Percentiles rank a stretch among this genome's conserved stretches.
Evolutionary conservation across 2,888 invertebrate genomes (phyloP).

Genomic region (Brenthis hecate): DNA sequence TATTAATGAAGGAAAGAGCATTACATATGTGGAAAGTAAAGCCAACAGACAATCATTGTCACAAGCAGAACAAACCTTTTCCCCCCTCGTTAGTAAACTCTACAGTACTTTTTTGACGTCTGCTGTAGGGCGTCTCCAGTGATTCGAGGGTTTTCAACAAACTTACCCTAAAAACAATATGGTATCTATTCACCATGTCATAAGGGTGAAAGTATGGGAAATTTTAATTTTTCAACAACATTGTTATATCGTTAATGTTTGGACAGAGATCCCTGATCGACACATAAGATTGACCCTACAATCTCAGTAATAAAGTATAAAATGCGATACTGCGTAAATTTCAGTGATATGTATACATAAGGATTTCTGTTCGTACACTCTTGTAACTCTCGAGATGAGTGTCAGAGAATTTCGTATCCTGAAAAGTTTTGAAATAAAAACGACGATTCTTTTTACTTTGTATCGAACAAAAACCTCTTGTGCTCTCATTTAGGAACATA

Average conservation of each 20-base stretch:
- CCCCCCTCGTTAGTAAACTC: constrained; percentile 74
- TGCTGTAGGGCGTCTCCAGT: constrained; percentile 65
- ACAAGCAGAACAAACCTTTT: constrained; percentile 63
- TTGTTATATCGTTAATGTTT: constrained; percentile 26
- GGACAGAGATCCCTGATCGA: constrained; percentile 8
- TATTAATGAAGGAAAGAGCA: constrained; percentile 21
- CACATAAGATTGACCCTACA: constrained; percentile 26
- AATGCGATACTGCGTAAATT: constrained; percentile 39
- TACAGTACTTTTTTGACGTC: constrained; percentile 75
- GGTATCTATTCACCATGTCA: constrained; percentile 33
- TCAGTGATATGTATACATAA: constrained; percentile 36
- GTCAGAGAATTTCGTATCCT: constrained; percentile 56
- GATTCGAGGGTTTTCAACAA: constrained; percentile 61
- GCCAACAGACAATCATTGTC: constrained; percentile 48
- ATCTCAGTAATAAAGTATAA: constrained; percentile 47
- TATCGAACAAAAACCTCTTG: constrained; percentile 39
- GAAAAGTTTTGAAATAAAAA: constrained; percentile 39
- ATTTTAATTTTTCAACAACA: constrained; percentile 19
- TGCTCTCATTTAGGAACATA: constrained; percentile 27
- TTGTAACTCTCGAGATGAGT: constrained; percentile 65
- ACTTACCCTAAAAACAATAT: constrained; percentile 42
- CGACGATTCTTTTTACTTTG: constrained; percentile 38
- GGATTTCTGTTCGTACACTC: constrained; percentile 59
- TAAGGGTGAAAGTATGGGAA: constrained; percentile 39
- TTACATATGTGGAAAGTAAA: constrained; percentile 8